Conservation (phyloP, 2,888 invertebrate genomes). For the Boloria euphrosyne region DNA sequence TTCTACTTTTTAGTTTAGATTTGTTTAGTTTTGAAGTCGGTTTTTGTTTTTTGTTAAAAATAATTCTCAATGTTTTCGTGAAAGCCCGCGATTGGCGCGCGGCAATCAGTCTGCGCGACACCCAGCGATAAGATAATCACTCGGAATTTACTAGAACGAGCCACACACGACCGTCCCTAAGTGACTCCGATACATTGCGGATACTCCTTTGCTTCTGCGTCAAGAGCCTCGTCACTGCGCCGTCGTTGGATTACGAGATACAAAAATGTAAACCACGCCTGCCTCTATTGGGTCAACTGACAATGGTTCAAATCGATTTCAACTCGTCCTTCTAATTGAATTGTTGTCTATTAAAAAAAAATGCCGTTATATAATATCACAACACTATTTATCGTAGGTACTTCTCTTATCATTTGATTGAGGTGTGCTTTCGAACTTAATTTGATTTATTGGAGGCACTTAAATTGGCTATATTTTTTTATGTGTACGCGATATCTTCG, state of each 20-base stretch:
- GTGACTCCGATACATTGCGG: constrained; percentile 15
- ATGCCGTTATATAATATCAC: neutral
- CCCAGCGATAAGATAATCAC: constrained; percentile 15
- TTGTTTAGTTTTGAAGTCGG: no score
- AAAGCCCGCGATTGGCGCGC: constrained; percentile 20
- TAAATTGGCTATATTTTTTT: no score
- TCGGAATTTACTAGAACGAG: constrained; percentile 24
- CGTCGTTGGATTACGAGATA: constrained; percentile 5
- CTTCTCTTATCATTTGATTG: no score
- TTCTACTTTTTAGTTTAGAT: no score
- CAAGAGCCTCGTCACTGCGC: neutral
- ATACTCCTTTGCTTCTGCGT: neutral
- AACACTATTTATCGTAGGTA: neutral
- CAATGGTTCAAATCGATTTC: constrained; percentile 1
- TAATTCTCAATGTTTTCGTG: constrained; percentile 20
- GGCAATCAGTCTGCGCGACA: constrained; percentile 16
- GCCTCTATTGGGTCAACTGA: constrained; percentile 4
- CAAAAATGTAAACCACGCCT: constrained; percentile 8
- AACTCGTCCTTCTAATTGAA: neutral
- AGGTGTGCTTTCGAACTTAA: no score
- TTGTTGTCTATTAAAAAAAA: constrained; percentile 2
- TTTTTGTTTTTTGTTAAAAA: constrained; percentile 7
- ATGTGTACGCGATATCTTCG: no score
- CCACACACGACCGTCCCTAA: neutral
- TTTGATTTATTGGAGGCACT: no score